phyloP scores from a whole-genome alignment of 2,113 vertebrate species.

The Protobothrops flavoviridis region DNA sequence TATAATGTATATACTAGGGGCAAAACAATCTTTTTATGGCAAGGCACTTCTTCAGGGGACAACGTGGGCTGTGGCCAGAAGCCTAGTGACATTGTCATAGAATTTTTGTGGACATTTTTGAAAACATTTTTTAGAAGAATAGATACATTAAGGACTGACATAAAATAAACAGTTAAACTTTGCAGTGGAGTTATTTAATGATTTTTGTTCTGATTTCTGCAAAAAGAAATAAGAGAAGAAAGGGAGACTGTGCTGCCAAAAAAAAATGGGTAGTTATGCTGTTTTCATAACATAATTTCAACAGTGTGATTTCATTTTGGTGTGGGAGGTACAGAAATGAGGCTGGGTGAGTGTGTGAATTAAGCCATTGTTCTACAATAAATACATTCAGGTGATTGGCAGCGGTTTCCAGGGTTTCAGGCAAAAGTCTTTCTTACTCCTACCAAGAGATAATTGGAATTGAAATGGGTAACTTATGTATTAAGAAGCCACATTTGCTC shows the following conservation, averaged over 20 bases:
- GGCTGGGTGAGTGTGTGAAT: background rate
- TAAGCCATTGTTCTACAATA: background rate
- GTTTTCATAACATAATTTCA: background rate
- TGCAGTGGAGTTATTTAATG: background rate
- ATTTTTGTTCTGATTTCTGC: background rate
- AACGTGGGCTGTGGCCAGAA: background rate
- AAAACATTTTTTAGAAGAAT: background rate
- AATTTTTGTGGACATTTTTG: background rate
- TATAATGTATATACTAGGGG: background rate
- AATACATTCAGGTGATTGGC: background rate
- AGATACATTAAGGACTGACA: background rate
- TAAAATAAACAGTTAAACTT: background rate
- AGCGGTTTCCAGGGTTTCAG: background rate
- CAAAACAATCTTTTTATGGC: background rate
- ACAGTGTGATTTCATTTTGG: background rate
- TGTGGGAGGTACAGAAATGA: background rate
- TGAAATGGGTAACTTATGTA: background rate
- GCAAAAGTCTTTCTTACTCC: background rate
- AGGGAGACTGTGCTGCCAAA: background rate
- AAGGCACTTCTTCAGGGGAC: background rate
- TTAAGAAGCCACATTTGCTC: background rate
- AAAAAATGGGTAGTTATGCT: background rate
- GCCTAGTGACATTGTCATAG: background rate
- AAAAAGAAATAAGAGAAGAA: background rate
- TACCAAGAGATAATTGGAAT: background rate